A percentile compares a stretch with the other conserved stretches of the same genome.
Conservation (phyloP, 2,888 invertebrate genomes). For the Acrobasis consociella region DNA sequence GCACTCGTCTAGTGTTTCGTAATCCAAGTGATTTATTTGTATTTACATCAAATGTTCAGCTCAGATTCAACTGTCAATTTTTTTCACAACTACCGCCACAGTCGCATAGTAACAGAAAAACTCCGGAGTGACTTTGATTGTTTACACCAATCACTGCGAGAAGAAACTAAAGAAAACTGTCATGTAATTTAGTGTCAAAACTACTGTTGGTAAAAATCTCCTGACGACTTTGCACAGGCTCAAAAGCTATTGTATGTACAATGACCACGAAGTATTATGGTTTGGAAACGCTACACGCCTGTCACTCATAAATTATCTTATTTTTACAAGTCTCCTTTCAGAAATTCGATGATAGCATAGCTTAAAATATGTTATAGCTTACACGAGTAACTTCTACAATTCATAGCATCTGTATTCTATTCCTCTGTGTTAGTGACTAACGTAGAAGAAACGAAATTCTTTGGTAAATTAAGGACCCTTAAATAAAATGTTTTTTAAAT, state of each 20-base stretch:
- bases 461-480: too few relatives aligned
- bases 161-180: not conserved
- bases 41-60: not conserved
- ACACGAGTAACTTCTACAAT: not conserved
- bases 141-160: not conserved
- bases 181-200: slow-evolving; percentile 18
- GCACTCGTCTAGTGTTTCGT: not conserved
- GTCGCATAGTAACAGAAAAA: not conserved
- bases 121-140: not conserved
- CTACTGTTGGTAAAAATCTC: slow-evolving; percentile 25
- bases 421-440: too few relatives aligned
- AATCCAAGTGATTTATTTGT: not conserved
- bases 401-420: too few relatives aligned
- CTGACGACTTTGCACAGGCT: slow-evolving; percentile 41
- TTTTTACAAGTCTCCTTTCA: slow-evolving; percentile 39
- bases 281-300: slow-evolving; percentile 55
- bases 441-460: not conserved
- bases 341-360: slow-evolving; percentile 27
- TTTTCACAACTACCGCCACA: not conserved
- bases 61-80: not conserved
- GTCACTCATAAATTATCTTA: slow-evolving; percentile 54
- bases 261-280: slow-evolving; percentile 35
- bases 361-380: not conserved
- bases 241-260: slow-evolving; percentile 44
- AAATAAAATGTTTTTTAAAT: too few relatives aligned